Conservation (phyloP, 1,140 invertebrate species). For the Drosophila ananassae region DNA sequence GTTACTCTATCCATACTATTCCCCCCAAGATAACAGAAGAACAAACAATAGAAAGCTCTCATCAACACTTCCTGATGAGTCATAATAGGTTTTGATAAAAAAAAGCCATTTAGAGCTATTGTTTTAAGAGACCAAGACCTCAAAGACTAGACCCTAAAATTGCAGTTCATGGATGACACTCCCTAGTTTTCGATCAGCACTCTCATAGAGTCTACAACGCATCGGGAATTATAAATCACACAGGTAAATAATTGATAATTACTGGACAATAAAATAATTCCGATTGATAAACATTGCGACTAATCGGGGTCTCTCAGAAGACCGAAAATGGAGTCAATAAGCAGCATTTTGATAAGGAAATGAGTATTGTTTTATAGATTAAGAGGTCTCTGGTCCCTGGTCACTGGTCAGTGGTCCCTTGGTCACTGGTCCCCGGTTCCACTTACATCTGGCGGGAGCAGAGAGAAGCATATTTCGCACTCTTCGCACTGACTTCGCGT, state of each 20-base stretch:
- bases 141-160: no score
- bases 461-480: slow-evolving; percentile 96
- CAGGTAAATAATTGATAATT: slow-evolving; percentile 13
- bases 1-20: no score
- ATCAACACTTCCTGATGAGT: no score
- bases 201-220: no score
- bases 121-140: no score
- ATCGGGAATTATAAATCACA: slow-evolving; percentile 32
- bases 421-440: no score
- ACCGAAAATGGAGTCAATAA: slow-evolving; percentile 2
- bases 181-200: neutral
- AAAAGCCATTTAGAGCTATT: no score
- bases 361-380: neutral
- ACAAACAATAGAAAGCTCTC: no score
- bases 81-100: no score
- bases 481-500: slow-evolving; percentile 91
- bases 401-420: no score
- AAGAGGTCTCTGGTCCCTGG: neutral
- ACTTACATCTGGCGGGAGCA: slow-evolving; percentile 92
- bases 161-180: neutral
- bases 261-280: slow-evolving; percentile 7
- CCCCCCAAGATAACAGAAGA: no score
- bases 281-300: neutral
- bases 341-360: slow-evolving; percentile 1
- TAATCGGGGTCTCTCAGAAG: neutral